Base-by-base conservation (phyloP, 2,888 invertebrate species). In the Coecobrya sp. region DNA sequence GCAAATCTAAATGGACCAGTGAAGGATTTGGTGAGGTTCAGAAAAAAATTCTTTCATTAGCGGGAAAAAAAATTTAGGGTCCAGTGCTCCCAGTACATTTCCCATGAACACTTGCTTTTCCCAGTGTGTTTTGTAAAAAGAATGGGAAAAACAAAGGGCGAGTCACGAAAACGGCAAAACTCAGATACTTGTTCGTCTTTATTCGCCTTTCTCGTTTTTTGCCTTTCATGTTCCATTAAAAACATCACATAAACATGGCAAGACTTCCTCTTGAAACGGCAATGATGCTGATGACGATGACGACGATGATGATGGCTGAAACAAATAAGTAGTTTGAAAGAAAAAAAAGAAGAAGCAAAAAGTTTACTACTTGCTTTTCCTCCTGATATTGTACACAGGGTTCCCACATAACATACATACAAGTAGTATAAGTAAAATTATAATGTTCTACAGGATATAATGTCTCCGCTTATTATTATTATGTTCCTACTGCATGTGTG, bases 161-260 rank as follows among this genome's bases (percentile, higher is more conserved):
- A 36, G 42, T 8, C 70, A 70, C 70, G 36, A n/a, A 42, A 25
- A 65, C 27, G 5, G 13, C 62, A 25, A 0, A 65, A 27, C 68
- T 30, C 2, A 3, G 13, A 36, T 76, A n/a, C 76, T 76, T 49
- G 49, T 49, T 49, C 49, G 25, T 45, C 49, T 76, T 76, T 13
- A 25, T 22, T 49, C 19, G 36, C 30, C 16, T 30, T 25, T 76
- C 11, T 49, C 10, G 36, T 73, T 76, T 76, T 49, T 76, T 45
- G 22, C 76, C n/a, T 76, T 19, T 76, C 76, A 22, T 49, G 76
- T 76, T 76, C 76, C 76, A 76, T 76, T 76, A 76, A 45, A 76
- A 70, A 22, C 76, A 76, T 49, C 76, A 22, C 25, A 45, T 76
- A 49, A 76, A 76, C 76, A 76, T 45, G 16, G 10, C 45, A 3